phyloP scores from a whole-genome alignment of 2,888 invertebrate genomes.

The Augiades crinisus region DNA sequence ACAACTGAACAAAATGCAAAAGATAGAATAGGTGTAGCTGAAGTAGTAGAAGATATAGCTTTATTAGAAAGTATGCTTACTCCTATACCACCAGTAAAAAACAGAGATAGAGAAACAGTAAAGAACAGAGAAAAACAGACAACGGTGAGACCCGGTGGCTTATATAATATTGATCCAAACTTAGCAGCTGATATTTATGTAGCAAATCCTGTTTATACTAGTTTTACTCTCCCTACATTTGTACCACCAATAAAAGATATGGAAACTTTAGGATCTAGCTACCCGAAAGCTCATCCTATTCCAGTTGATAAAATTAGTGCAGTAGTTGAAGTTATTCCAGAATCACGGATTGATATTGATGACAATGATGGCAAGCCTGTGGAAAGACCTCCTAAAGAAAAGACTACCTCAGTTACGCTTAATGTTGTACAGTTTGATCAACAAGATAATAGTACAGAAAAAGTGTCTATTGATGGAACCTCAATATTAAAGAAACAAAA shows the following conservation, averaged over 20 bases:
- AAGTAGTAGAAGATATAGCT: conserved; percentile 73
- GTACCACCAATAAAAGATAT: conserved; percentile 82
- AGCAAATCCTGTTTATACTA: conserved; percentile 82
- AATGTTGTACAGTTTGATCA: conserved; percentile 63
- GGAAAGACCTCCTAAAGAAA: conserved; percentile 72
- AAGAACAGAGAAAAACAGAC: conserved; percentile 56
- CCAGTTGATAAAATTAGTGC: conserved; percentile 84
- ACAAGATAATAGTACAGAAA: conserved; percentile 61
- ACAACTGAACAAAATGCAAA: conserved; percentile 60
- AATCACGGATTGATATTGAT: conserved; percentile 40
- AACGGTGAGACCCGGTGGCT: conserved; percentile 49
- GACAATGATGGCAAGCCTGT: conserved; percentile 67
- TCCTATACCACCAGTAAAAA: conserved; percentile 57
- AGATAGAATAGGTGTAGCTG: conserved; percentile 76
- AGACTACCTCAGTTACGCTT: conserved; percentile 65
- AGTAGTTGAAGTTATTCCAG: conserved; percentile 56
- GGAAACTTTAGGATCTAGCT: conserved; percentile 83
- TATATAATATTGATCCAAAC: conserved; percentile 56
- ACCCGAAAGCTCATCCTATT: conserved; percentile 84
- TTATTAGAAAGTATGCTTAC: conserved; percentile 68
- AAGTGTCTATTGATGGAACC: conserved; percentile 67
- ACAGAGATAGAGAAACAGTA: conserved; percentile 55
- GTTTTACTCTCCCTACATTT: conserved; percentile 85
- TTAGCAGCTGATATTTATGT: conserved; percentile 61
- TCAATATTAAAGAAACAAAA: conserved; percentile 68